phyloP scores from a whole-genome alignment of 1,140 invertebrate species.

The Drosophila kepulauana region DNA sequence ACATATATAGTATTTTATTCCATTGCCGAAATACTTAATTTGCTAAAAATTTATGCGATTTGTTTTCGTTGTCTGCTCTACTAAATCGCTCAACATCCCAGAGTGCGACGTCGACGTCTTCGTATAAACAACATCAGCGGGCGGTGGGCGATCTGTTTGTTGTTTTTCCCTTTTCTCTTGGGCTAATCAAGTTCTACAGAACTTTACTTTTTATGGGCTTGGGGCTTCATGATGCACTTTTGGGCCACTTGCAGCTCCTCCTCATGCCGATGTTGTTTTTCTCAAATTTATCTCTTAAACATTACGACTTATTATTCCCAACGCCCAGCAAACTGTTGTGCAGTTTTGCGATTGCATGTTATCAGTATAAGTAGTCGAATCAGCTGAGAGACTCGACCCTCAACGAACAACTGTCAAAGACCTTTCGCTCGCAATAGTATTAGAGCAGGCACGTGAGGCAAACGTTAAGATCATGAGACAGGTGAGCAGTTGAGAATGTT shows the following conservation, averaged over 20 bases:
- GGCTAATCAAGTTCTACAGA: not conserved
- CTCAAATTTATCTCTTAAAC: not conserved
- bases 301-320: not conserved
- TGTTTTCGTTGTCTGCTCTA: constrained; percentile 10
- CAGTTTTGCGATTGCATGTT: not conserved
- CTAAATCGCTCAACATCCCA: constrained; percentile 34
- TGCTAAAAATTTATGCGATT: constrained; percentile 45
- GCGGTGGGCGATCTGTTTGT: constrained; percentile 33
- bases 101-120: constrained; percentile 19
- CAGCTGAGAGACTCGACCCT: not conserved
- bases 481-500: constrained; percentile 1
- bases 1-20: not conserved
- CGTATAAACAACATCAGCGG: constrained; percentile 36
- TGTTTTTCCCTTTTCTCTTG: constrained; percentile 9
- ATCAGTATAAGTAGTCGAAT: not conserved
- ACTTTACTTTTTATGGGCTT: not conserved
- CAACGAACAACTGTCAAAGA: not conserved
- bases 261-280: not conserved
- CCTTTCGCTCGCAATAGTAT: constrained; percentile 24
- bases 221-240: constrained; percentile 1
- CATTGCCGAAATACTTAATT: constrained; percentile 26
- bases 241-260: not conserved
- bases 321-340: not conserved
- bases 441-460: constrained; percentile 51
- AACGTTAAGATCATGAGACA: constrained; percentile 57